A percentile compares a stretch with the other conserved stretches of the same genome.
Conservation (phyloP, 1,140 invertebrate genomes). For the Drosophila baimaii region DNA sequence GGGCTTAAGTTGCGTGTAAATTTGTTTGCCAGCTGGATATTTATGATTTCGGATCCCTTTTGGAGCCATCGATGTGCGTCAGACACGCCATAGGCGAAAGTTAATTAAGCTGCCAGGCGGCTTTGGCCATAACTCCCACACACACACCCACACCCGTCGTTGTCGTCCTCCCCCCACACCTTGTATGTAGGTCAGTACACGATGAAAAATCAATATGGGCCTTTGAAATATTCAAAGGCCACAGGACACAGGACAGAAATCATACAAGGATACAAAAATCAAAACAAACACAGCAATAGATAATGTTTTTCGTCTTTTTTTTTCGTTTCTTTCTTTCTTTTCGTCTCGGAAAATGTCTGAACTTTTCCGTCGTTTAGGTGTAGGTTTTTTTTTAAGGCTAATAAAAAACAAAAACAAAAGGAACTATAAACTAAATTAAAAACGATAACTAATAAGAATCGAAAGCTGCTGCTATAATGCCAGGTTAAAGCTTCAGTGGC, state of each 20-base stretch:
- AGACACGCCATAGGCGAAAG: slow-evolving; percentile 57
- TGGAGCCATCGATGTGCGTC: slow-evolving; percentile 41
- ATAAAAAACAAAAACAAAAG: slow-evolving; percentile 52
- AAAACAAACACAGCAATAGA: slow-evolving; percentile 53
- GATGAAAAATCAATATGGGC: slow-evolving; percentile 66
- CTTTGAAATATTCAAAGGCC: slow-evolving; percentile 44
- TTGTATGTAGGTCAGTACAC: slow-evolving; percentile 68
- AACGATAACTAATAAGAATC: slow-evolving; percentile 43
- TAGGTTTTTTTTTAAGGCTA: slow-evolving; percentile 35
- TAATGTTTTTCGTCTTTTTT: slow-evolving; percentile 24
- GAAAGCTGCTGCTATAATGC: slow-evolving; percentile 34
- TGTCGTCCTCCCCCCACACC: neutral
- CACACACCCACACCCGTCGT: neutral
- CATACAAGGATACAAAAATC: slow-evolving; percentile 40
- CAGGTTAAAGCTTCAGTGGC: slow-evolving; percentile 57
- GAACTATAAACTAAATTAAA: slow-evolving; percentile 49
- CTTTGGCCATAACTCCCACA: slow-evolving; percentile 32
- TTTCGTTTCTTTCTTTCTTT: slow-evolving; percentile 16
- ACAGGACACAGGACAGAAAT: too few species aligned
- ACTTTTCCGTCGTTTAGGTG: slow-evolving; percentile 34
- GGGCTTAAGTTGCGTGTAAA: slow-evolving; percentile 30
- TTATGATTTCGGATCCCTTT: slow-evolving; percentile 54
- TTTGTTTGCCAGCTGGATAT: slow-evolving; percentile 57
- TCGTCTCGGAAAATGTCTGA: slow-evolving; percentile 31
- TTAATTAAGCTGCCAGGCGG: slow-evolving; percentile 66